Conservation (phyloP, 64 coral and sea anemone species). For the Pachyseris speciosa region DNA sequence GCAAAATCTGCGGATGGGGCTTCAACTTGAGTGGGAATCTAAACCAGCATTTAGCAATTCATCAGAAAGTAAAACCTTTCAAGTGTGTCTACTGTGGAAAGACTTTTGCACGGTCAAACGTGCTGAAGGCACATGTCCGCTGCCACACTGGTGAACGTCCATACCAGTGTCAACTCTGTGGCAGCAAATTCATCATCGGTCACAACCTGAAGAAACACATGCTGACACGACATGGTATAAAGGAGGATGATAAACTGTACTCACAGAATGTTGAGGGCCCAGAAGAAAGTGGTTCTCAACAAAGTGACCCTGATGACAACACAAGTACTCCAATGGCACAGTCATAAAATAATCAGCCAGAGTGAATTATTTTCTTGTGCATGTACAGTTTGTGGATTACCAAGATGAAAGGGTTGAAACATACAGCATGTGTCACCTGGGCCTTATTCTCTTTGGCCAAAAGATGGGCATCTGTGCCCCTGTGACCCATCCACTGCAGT, state of each 20-base stretch:
- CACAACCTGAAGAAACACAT: constrained; percentile 95
- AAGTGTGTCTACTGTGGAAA: constrained; percentile 94
- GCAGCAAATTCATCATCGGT: constrained; percentile 89
- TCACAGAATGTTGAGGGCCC: constrained; percentile 21
- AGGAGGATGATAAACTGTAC: constrained; percentile 29
- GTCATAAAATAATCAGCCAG: not conserved
- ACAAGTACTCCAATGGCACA: not conserved
- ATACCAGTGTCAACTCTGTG: constrained; percentile 91
- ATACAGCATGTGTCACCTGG: too few species aligned
- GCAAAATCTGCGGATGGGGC: constrained; percentile 89
- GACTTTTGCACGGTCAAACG: constrained; percentile 91
- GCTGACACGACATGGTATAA: constrained; percentile 79
- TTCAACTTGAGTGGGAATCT: constrained; percentile 90
- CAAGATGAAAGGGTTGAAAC: too few species aligned
- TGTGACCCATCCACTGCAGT: too few species aligned
- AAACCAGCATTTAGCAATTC: constrained; percentile 91
- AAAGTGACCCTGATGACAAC: not conserved
- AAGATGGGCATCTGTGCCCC: too few species aligned
- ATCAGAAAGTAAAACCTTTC: constrained; percentile 93
- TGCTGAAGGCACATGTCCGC: constrained; percentile 90
- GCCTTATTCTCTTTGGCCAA: too few species aligned
- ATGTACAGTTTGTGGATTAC: too few species aligned
- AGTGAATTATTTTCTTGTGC: too few species aligned
- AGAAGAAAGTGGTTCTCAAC: not conserved
- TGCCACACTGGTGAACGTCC: constrained; percentile 89